phyloP scores from a whole-genome alignment of 2,888 invertebrate species.

The Nephrotoma appendiculata region DNA sequence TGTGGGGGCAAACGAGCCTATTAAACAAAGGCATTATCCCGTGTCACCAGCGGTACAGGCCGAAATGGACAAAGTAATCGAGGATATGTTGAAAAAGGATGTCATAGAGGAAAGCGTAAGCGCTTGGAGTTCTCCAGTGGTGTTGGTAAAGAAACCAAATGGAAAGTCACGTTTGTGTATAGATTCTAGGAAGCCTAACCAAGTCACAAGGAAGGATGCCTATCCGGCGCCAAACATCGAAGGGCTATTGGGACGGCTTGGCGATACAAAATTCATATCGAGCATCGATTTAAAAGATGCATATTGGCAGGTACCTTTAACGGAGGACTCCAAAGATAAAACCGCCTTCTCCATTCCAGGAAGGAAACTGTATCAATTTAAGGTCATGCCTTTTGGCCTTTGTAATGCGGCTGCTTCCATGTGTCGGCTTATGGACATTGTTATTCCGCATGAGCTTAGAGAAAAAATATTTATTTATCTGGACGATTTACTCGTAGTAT shows the following conservation, averaged over 20 bases:
- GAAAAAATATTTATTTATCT: slow-evolving; percentile 8
- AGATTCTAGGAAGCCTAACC: not conserved
- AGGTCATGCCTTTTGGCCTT: slow-evolving; percentile 12
- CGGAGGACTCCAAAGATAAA: slow-evolving; percentile 9
- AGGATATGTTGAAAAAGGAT: slow-evolving; percentile 18
- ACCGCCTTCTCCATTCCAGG: slow-evolving; percentile 15
- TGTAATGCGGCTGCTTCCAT: slow-evolving; percentile 10
- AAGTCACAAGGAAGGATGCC: slow-evolving; percentile 1
- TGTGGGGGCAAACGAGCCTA: slow-evolving; percentile 10
- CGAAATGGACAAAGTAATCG: slow-evolving; percentile 16
- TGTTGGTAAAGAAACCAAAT: slow-evolving; percentile 14
- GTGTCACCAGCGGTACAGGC: slow-evolving; percentile 14
- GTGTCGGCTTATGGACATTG: slow-evolving; percentile 15
- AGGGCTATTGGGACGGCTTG: slow-evolving; percentile 3
- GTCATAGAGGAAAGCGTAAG: slow-evolving; percentile 19
- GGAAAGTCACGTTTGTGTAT: not conserved
- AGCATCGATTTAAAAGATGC: slow-evolving; percentile 12
- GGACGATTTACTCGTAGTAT: slow-evolving; percentile 1
- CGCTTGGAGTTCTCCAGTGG: slow-evolving; percentile 19
- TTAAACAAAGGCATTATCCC: slow-evolving; percentile 13
- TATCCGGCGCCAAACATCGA: slow-evolving; percentile 5
- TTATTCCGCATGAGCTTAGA: slow-evolving; percentile 13
- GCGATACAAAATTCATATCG: slow-evolving; percentile 16
- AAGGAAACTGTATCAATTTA: slow-evolving; percentile 9
- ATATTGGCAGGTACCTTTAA: slow-evolving; percentile 11